Base-by-base conservation (phyloP, 2,797 vertebrate species). In the Telmatherina bonti region DNA sequence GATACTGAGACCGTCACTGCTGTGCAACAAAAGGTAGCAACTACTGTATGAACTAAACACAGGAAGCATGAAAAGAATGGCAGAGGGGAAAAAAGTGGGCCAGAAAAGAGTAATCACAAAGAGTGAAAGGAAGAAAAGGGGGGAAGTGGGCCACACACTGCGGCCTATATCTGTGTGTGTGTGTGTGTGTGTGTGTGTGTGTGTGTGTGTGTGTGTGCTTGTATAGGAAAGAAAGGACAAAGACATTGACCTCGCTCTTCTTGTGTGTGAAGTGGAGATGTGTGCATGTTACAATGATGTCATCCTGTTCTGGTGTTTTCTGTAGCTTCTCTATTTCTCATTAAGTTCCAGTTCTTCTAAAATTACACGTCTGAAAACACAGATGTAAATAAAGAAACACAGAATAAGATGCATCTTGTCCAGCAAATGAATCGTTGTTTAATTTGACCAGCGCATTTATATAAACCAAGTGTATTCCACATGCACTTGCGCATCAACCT, bases 21-120 rank as follows among this genome's bases (percentile, higher is more conserved):
- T 35, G 29, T 36, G n/a, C 55, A 18, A 73, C 54, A 76, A 69
- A 68, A 69, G 49, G 72, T 43, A 61, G 59, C 56, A 35, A 26
- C 84, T 60, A 67, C 67, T 59, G 62, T 69, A 55, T 53, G 55
- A 60, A 67, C 24, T 20, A 38, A 79, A 52, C 16, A 51, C 47
- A 71, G 63, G 36, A 38, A 36, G 64, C 59, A 74, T 69, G 74
- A 84, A 76, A 80, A 74, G 68, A 29, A 11, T 11, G 58, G 20
- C 13, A 31, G 22, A 94, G 95, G 59, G n/a, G 78, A 33, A 62
- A 47, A 66, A 54, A 72, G 63, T n/a, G 38, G 43, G 38, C 67
- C 41, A 54, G 65, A 84, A 81, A 69, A 72, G 57, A 74, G 58
- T 41, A 76, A 78, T 70, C 30, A 53, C 57, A 76, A 73, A 51